Conservation (phyloP, 2,888 invertebrate species). For the Digitonthophagus gazella region DNA sequence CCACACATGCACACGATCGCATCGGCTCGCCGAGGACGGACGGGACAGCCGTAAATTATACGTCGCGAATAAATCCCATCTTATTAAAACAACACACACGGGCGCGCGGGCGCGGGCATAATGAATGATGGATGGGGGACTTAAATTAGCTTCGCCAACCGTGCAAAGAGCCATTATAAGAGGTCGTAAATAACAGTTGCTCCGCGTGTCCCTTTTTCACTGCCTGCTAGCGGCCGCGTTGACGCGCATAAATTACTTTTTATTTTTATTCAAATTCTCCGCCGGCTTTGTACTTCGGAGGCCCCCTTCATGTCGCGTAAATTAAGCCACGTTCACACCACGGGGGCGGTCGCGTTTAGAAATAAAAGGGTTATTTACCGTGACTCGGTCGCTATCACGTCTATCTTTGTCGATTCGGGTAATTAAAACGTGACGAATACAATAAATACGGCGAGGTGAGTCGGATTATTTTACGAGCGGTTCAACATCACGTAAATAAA, state of each 20-base stretch:
- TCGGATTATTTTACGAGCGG: no score
- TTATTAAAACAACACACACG: constrained; percentile 16
- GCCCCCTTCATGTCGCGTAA: background rate
- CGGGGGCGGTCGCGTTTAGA: background rate
- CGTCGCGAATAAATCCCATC: constrained; percentile 14
- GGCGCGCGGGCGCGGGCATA: background rate
- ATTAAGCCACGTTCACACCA: background rate
- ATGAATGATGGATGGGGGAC: constrained; percentile 14
- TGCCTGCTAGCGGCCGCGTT: background rate
- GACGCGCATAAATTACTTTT: background rate
- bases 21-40: background rate
- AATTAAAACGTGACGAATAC: no score
- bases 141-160: constrained; percentile 17
- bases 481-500: background rate
- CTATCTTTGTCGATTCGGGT: no score
- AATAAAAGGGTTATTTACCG: no score
- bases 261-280: background rate
- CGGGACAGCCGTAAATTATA: constrained; percentile 14
- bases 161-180: constrained; percentile 15
- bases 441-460: no score
- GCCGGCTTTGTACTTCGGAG: background rate
- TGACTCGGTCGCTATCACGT: no score
- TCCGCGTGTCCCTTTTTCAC: constrained; percentile 14
- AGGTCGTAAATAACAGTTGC: constrained; percentile 9
- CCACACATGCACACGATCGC: constrained; percentile 1